Evolutionary conservation across 1,140 invertebrate species (phyloP), one percentile per base, ranked within the genome.

Genomic region (Drosophila elegans): DNA sequence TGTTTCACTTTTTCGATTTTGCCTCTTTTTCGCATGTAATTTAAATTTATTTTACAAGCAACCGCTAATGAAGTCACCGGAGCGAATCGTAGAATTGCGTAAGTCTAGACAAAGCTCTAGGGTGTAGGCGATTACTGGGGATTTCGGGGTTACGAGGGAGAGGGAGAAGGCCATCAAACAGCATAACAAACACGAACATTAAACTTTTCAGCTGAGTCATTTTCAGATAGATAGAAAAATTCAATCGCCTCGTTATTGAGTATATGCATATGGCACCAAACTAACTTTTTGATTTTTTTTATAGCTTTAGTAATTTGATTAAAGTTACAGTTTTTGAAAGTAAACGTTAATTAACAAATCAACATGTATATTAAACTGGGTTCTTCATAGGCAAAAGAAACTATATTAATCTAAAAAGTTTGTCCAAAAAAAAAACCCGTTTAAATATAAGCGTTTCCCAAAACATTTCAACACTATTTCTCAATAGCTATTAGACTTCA

Each of bases 1-100:
- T 42, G 42, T 52, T 16, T 46, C 16, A 36, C n/a, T 38, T 66
- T 36, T 53, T 53, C 29, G 46, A 53, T 74, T 61, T 53, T 41
- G 44, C 49, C 49, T 36, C 21, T 29, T 73, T 74, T 62, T 63
- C 45, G 61, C 71, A 48, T 76, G 72, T 76, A 76, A 76, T 75
- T 76, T 76, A 49, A 75, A 76, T 76, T 75, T 67, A 56, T 76
- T 74, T 76, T 76, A 76, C 73, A 76, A 67, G 48, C 72, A 53
- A 64, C 21, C 36, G 53, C 73, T 75, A 75, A 75, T 76, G 73
- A 76, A 76, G 61, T 76, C 61, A 67, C 53, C 73, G 61, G 57
- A 67, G 73, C 73, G 73, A 57, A 67, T 55, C 73, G 54, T 52
- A 7, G 39, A 44, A 57, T 75, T 75, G 61, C 73, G 72, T 59